phyloP scores from a whole-genome alignment of 2,888 invertebrate species.

The Drosophila meridionalis region DNA sequence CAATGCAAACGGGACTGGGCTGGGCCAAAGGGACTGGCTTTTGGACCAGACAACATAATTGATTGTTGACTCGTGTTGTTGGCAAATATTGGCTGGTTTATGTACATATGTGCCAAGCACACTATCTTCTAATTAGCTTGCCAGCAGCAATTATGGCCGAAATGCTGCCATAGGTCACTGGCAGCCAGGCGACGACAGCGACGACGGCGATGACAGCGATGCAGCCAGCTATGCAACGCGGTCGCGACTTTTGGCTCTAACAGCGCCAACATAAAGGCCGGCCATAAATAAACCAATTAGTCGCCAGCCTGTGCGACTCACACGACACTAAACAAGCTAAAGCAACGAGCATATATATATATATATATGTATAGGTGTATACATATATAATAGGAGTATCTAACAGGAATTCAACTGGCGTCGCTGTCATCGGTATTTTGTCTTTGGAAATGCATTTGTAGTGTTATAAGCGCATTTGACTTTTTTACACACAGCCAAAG shows the following conservation, averaged over 20 bases:
- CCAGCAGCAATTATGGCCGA: constrained; percentile 48
- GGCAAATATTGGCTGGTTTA: constrained; percentile 25
- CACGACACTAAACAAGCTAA: background rate
- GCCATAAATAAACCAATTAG: constrained; percentile 68
- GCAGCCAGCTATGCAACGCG: constrained; percentile 8
- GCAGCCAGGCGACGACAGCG: constrained; percentile 6
- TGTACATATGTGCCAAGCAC: constrained; percentile 15
- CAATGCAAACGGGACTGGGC: background rate
- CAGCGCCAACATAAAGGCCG: constrained; percentile 30
- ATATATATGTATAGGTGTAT: background rate
- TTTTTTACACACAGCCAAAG: constrained; percentile 31
- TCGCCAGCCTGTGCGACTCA: constrained; percentile 39
- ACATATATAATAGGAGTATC: constrained; percentile 20
- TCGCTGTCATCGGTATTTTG: constrained; percentile 39
- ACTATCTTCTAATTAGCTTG: constrained; percentile 28
- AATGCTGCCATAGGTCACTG: constrained; percentile 33
- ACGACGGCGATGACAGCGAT: constrained; percentile 1
- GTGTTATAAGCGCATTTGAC: constrained; percentile 73
- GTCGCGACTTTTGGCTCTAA: constrained; percentile 20
- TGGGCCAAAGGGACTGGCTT: background rate
- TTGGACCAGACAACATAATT: constrained; percentile 42
- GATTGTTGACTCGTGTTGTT: constrained; percentile 50
- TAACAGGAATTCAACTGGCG: constrained; percentile 34
- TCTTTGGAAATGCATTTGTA: constrained; percentile 21
- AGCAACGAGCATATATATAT: background rate